These are phyloP conservation scores for Crotalus horridus DNA, from an alignment of 2,113 vertebrate genomes.

Conservation along the genomic window DNA sequence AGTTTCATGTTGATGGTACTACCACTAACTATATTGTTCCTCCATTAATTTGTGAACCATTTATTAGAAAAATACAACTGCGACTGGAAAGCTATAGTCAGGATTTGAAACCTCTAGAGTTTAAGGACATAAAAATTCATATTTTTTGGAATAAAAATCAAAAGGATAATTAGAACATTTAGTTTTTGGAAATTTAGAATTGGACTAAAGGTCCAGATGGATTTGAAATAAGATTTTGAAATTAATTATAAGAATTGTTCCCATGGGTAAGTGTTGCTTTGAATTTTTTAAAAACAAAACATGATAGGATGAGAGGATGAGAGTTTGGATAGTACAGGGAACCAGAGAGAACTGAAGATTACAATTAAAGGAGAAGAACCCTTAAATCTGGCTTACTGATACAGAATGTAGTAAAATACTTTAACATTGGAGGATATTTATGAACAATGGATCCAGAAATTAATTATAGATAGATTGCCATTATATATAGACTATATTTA, in stretches of 20 bases:
- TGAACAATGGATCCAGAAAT: neutral
- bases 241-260: neutral
- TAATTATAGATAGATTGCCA: neutral
- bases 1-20: neutral
- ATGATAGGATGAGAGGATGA: neutral
- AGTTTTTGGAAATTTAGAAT: neutral
- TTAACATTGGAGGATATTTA: neutral
- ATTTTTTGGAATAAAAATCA: neutral
- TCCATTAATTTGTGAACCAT: neutral
- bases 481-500: neutral
- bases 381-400: neutral
- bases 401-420: neutral
- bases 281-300: neutral
- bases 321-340: neutral
- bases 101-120: neutral
- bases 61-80: neutral
- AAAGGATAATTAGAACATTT: neutral
- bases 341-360: neutral
- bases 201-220: neutral
- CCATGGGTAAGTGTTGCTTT: neutral
- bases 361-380: neutral
- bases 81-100: neutral
- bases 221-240: neutral
- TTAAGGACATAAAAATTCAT: neutral
- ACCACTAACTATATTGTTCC: neutral